phyloP scores from a whole-genome alignment of 2,888 invertebrate genomes.

The Heliothis peltigera region DNA sequence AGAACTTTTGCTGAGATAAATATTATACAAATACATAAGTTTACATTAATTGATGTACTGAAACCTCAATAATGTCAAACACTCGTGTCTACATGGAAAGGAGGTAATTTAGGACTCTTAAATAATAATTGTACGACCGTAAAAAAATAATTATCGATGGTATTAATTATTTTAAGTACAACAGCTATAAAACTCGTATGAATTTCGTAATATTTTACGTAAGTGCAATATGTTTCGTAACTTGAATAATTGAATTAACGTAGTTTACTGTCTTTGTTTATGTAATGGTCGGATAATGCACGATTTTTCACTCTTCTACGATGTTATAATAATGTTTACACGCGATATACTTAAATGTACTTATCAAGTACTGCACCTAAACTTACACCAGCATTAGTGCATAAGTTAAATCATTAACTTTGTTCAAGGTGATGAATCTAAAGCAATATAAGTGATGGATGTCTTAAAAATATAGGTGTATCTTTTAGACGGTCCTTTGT shows the following conservation, averaged over 20 bases:
- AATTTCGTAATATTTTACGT: constrained; percentile 27
- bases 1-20: too few species aligned
- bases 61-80: not conserved
- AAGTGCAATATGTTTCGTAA: constrained; percentile 30
- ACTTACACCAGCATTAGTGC: too few species aligned
- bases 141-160: constrained; percentile 17
- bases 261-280: constrained; percentile 28
- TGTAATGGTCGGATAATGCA: constrained; percentile 25
- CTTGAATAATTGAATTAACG: constrained; percentile 29
- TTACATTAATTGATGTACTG: too few species aligned
- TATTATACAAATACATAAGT: too few species aligned
- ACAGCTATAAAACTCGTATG: constrained; percentile 2
- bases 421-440: too few species aligned
- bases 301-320: constrained; percentile 18
- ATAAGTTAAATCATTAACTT: too few species aligned
- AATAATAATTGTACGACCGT: constrained; percentile 8
- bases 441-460: too few species aligned
- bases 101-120: not conserved
- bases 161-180: constrained; percentile 31
- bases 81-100: not conserved
- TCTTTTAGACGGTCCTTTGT: too few species aligned
- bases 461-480: too few species aligned
- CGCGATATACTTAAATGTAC: constrained; percentile 17
- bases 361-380: too few species aligned
- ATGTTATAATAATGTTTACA: constrained; percentile 20